phyloP scores from a whole-genome alignment of 2,797 vertebrate species.

The Thalassophryne amazonica region DNA sequence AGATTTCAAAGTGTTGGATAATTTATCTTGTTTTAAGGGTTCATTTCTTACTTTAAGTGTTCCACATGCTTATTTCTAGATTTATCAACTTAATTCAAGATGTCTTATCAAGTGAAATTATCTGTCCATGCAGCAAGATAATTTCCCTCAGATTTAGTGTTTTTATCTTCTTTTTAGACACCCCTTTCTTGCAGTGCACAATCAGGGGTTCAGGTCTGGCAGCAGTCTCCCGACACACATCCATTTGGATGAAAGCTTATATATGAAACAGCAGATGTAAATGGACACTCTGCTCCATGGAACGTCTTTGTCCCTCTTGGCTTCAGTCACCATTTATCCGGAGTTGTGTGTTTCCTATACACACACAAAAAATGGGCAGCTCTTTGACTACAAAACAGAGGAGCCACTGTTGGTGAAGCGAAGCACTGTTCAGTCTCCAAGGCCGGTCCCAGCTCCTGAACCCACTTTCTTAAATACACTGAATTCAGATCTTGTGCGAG shows the following conservation, averaged over 20 bases:
- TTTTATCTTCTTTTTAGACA: too few species aligned
- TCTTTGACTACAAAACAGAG: slow-evolving; percentile 15
- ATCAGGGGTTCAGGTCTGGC: too few species aligned
- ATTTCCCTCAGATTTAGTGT: too few species aligned
- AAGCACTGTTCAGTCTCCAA: slow-evolving; percentile 24
- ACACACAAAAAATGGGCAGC: slow-evolving; percentile 3
- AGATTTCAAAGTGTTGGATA: too few species aligned
- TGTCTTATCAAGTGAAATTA: too few species aligned
- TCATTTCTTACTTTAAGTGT: too few species aligned
- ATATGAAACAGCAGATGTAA: neutral
- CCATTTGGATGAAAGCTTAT: neutral
- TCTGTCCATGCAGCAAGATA: too few species aligned
- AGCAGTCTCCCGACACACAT: too few species aligned
- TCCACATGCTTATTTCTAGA: too few species aligned
- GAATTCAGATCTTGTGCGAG: slow-evolving; percentile 28
- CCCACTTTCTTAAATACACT: slow-evolving; percentile 21
- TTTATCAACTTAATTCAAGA: too few species aligned
- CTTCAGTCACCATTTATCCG: neutral
- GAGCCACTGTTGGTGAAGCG: slow-evolving; percentile 2
- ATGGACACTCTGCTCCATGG: neutral
- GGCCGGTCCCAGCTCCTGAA: neutral
- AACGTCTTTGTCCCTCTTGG: neutral
- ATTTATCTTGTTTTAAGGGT: too few species aligned
- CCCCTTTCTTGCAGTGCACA: too few species aligned
- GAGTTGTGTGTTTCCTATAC: neutral